Conservation (phyloP, 2,888 invertebrate species). For the Rhopalosiphum nymphaeae region DNA sequence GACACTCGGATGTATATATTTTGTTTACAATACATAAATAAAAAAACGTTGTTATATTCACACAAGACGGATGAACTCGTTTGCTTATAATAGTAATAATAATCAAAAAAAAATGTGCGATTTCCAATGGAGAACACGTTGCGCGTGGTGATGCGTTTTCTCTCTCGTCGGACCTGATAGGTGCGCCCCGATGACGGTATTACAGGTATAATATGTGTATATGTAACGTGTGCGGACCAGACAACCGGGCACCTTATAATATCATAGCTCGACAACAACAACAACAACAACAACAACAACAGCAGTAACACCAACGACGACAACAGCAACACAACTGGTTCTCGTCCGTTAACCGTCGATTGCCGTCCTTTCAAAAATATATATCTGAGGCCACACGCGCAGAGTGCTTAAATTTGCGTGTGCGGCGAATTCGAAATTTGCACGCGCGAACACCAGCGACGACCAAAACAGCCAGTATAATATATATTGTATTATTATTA, state of each 20-base stretch:
- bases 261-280: not conserved
- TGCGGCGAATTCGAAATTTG: slow-evolving; percentile 1
- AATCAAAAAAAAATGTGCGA: not conserved
- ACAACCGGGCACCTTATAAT: slow-evolving; percentile 55
- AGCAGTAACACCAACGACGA: not conserved
- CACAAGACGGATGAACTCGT: not conserved
- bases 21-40: not conserved
- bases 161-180: slow-evolving; percentile 22
- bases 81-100: not conserved
- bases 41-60: not conserved
- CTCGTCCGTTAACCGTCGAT: not conserved
- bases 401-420: not conserved
- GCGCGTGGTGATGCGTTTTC: not conserved
- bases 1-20: not conserved
- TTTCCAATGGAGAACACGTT: not conserved
- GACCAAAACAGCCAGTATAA: not conserved
- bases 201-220: not conserved
- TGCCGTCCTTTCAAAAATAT: slow-evolving; percentile 30
- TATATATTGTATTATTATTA: not conserved
- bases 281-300: not conserved
- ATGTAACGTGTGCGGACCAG: slow-evolving; percentile 20
- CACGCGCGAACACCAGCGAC: slow-evolving; percentile 2
- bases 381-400: slow-evolving; percentile 31
- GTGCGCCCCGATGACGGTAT: slow-evolving; percentile 52
- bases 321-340: slow-evolving; percentile 42